A percentile compares a stretch with the other conserved stretches of the same genome.
Conservation (phyloP, 2,888 invertebrate genomes). For the Hemicrepidius hirtus region DNA sequence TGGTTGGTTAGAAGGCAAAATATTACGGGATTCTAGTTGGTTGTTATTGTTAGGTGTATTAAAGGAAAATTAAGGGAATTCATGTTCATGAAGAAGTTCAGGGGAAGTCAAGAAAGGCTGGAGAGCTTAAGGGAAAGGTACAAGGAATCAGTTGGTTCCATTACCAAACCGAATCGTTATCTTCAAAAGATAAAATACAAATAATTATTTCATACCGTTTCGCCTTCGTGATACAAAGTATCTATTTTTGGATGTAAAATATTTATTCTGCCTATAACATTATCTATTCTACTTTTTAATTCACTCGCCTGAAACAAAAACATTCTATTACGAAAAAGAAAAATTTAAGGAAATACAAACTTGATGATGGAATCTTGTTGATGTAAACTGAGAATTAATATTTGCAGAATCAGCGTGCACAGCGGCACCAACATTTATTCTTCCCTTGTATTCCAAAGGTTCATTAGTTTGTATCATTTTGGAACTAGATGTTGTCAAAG, state of each 20-base stretch:
- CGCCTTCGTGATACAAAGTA: conserved; percentile 8
- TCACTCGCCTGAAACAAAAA: background rate
- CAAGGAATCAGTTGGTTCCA: too few species aligned
- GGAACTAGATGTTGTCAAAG: background rate
- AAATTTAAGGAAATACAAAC: conserved; percentile 1
- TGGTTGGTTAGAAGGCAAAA: too few species aligned
- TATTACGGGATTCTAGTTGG: too few species aligned
- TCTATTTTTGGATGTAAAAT: conserved; percentile 2
- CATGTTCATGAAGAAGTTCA: too few species aligned
- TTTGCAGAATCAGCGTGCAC: conserved; percentile 1
- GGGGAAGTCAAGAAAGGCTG: too few species aligned
- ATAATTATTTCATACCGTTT: conserved; percentile 1
- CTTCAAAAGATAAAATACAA: too few species aligned
- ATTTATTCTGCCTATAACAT: background rate
- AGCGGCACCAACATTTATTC: background rate
- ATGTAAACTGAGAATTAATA: background rate
- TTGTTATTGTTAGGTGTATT: too few species aligned
- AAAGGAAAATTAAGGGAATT: too few species aligned
- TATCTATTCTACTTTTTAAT: background rate
- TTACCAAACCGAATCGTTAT: too few species aligned
- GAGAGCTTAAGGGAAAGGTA: too few species aligned
- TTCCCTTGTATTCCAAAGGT: background rate
- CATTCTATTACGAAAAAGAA: background rate
- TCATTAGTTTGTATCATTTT: conserved; percentile 3
- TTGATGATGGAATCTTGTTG: background rate